Conservation (phyloP, 2,888 invertebrate genomes). For the Hydrotaea cyrtoneurina region DNA sequence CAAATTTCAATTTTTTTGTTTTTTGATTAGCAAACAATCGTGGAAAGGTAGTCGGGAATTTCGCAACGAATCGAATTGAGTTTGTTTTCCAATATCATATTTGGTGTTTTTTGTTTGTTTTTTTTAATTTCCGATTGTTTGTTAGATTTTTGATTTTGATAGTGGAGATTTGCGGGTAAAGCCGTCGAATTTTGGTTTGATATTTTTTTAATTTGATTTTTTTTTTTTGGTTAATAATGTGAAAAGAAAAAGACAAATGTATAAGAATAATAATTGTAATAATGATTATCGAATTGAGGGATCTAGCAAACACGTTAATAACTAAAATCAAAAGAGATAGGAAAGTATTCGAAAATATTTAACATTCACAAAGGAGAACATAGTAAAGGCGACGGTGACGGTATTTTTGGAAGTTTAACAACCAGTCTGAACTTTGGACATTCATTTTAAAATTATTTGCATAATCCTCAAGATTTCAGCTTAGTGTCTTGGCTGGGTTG, state of each 20-base stretch:
- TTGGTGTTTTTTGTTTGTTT: background rate
- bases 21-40: constrained; percentile 1
- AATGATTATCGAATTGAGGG: constrained; percentile 43
- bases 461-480: too few relatives aligned
- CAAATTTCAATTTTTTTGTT: constrained; percentile 35
- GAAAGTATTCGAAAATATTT: background rate
- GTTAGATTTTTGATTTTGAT: constrained; percentile 58
- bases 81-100: constrained; percentile 52
- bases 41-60: background rate
- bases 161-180: constrained; percentile 64
- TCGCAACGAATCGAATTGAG: constrained; percentile 29
- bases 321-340: constrained; percentile 21
- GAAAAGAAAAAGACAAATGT: constrained; percentile 59
- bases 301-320: background rate
- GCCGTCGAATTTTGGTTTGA: constrained; percentile 59
- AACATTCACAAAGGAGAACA: constrained; percentile 8
- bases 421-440: too few relatives aligned
- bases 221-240: constrained; percentile 36
- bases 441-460: too few relatives aligned
- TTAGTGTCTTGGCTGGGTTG: too few relatives aligned
- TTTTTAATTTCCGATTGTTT: constrained; percentile 38
- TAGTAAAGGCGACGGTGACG: background rate
- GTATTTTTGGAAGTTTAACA: too few relatives aligned
- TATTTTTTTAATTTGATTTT: constrained; percentile 12
- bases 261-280: constrained; percentile 59